Conservation (phyloP, 2,888 invertebrate species). For the Phanerotoma sp. region DNA sequence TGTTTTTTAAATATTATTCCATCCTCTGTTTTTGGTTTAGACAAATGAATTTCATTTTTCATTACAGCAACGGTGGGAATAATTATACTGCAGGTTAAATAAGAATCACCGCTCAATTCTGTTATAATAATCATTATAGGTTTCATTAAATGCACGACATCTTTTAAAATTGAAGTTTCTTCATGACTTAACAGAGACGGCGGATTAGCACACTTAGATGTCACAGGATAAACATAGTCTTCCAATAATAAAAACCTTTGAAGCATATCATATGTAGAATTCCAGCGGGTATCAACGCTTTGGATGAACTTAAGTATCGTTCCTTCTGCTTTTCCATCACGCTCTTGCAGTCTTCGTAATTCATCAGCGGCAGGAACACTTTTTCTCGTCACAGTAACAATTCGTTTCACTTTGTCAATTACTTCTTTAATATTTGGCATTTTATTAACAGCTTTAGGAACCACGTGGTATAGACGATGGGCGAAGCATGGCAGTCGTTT, state of each 20-base stretch:
- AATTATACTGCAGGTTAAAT: conserved; percentile 28
- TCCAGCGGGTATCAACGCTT: conserved; percentile 32
- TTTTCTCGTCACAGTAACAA: conserved; percentile 27
- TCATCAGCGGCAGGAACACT: conserved; percentile 30
- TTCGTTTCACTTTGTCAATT: conserved; percentile 28
- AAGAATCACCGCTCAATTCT: conserved; percentile 28
- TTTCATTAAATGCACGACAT: conserved; percentile 17
- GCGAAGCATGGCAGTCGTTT: conserved; percentile 33
- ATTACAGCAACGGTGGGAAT: conserved; percentile 26
- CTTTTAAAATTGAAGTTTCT: conserved; percentile 20
- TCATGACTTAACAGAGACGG: conserved; percentile 23
- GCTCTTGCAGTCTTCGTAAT: conserved; percentile 25
- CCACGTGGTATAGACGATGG: conserved; percentile 28
- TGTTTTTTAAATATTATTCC: conserved; percentile 18
- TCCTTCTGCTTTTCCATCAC: conserved; percentile 29
- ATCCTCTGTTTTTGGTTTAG: conserved; percentile 5
- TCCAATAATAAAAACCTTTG: conserved; percentile 28
- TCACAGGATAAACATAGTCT: conserved; percentile 19
- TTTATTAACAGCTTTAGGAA: conserved; percentile 14
- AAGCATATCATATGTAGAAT: conserved; percentile 27
- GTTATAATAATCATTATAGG: conserved; percentile 17
- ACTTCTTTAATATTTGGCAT: conserved; percentile 8
- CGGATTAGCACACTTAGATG: conserved; percentile 18
- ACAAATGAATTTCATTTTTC: conserved; percentile 2
- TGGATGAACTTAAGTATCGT: conserved; percentile 23